Evolutionary conservation across 2,113 vertebrate genomes (phyloP).

Genomic region (Corythoichthys haematopterus): DNA sequence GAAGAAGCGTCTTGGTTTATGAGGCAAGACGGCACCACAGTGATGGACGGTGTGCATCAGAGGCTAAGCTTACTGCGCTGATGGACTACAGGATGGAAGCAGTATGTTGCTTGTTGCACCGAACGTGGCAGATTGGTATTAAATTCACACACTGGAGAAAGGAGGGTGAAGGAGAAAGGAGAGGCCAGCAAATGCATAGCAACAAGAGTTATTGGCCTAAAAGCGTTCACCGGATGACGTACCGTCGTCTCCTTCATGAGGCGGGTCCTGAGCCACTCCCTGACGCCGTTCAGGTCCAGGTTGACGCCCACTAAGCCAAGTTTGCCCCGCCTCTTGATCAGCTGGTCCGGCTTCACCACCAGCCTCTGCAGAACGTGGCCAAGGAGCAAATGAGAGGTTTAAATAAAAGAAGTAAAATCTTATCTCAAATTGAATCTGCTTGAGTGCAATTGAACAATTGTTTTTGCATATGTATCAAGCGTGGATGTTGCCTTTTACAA

Average conservation of each 20-base stretch:
- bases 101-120: not conserved
- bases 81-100: slow-evolving; percentile 21
- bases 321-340: slow-evolving; percentile 96
- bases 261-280: slow-evolving; percentile 83
- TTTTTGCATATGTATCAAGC: not conserved
- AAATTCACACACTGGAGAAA: not conserved
- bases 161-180: slow-evolving; percentile 25
- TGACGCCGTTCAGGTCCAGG: slow-evolving; percentile 83
- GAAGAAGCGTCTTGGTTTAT: slow-evolving; percentile 39
- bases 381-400: not conserved
- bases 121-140: not conserved
- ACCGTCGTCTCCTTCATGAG: slow-evolving; percentile 84
- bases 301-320: slow-evolving; percentile 91
- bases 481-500: not conserved
- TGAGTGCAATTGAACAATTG: not conserved
- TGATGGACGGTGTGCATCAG: slow-evolving; percentile 29
- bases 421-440: not conserved
- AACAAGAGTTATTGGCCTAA: slow-evolving; percentile 24
- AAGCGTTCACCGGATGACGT: slow-evolving; percentile 50
- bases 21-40: slow-evolving; percentile 23
- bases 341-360: slow-evolving; percentile 96
- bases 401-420: not conserved
- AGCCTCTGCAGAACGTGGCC: slow-evolving; percentile 69
- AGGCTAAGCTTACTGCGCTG: slow-evolving; percentile 19
- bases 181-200: slow-evolving; percentile 22